A percentile compares a stretch with the other conserved stretches of the same genome.
These are phyloP conservation scores for Centruroides vittatus DNA, from an alignment of 1,140 invertebrate genomes.

Conservation along the genomic window DNA sequence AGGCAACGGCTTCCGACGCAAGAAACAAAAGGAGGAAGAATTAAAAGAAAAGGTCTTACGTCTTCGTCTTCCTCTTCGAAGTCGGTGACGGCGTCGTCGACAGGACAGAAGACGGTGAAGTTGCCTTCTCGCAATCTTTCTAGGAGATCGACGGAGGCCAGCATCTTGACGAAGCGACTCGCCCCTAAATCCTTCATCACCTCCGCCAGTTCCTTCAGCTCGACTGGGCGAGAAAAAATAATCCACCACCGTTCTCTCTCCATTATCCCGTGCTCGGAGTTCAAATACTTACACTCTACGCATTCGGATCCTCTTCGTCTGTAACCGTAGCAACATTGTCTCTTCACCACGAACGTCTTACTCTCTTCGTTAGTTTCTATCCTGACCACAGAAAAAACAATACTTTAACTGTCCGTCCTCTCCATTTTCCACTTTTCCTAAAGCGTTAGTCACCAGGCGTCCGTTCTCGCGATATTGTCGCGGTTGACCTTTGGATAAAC, in stretches of 20 bases:
- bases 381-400: conserved; percentile 27
- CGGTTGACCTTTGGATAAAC: no score
- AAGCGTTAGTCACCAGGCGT: no score
- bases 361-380: conserved; percentile 26
- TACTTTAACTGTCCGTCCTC: conserved; percentile 19
- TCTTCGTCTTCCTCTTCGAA: neutral
- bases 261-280: no score
- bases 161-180: conserved; percentile 36
- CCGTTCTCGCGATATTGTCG: no score
- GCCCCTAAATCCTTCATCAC: conserved; percentile 37
- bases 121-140: conserved; percentile 30
- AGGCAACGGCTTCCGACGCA: no score
- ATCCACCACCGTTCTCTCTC: no score
- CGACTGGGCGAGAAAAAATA: conserved; percentile 20
- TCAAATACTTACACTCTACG: conserved; percentile 27
- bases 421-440: no score
- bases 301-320: conserved; percentile 31
- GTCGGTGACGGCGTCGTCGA: conserved; percentile 33
- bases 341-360: conserved; percentile 39
- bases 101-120: conserved; percentile 41
- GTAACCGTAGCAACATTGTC: conserved; percentile 45
- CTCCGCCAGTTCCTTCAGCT: conserved; percentile 35
- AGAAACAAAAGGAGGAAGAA: no score
- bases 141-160: conserved; percentile 31
- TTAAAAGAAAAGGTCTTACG: no score